Evolutionary conservation across 2,113 vertebrate species (phyloP).

Genomic region (Oryzias celebensis): DNA sequence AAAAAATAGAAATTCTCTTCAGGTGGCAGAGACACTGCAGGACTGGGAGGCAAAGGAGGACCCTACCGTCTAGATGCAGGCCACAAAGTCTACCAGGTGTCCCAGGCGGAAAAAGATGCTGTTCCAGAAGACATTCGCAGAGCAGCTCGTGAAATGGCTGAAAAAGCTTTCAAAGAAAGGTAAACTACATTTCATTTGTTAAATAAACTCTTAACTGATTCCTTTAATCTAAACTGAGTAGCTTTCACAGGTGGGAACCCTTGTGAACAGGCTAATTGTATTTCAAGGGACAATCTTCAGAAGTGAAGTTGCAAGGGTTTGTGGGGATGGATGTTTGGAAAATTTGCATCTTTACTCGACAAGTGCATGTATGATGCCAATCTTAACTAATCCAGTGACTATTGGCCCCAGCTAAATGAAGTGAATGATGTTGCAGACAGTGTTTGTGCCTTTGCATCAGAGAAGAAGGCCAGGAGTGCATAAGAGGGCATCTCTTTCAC

Average conservation of each 20-base stretch:
- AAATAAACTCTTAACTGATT: background rate
- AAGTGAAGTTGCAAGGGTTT: conserved; percentile 2
- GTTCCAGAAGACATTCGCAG: conserved; percentile 90
- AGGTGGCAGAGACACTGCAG: conserved; percentile 96
- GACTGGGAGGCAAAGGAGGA: conserved; percentile 92
- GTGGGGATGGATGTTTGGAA: conserved; percentile 22
- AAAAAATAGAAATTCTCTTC: background rate
- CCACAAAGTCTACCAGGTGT: conserved; percentile 90
- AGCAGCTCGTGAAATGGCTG: conserved; percentile 90
- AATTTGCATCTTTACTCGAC: conserved; percentile 3
- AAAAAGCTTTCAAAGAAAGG: conserved; percentile 91
- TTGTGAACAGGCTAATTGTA: conserved; percentile 2
- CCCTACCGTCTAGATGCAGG: conserved; percentile 92
- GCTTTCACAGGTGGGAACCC: conserved; percentile 6
- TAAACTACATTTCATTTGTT: conserved; percentile 29
- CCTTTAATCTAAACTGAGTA: background rate
- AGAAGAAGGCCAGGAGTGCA: conserved; percentile 44
- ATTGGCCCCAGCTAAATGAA: conserved; percentile 8
- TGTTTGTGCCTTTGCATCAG: conserved; percentile 28
- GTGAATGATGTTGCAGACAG: background rate
- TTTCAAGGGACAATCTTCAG: conserved; percentile 2
- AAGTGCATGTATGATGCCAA: conserved; percentile 14
- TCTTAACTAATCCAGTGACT: conserved; percentile 12
- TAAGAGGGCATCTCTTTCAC: conserved; percentile 56
- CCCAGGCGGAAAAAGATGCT: conserved; percentile 90